Conservation (phyloP, 2,888 invertebrate species). For the Micoletzkya japonica region DNA sequence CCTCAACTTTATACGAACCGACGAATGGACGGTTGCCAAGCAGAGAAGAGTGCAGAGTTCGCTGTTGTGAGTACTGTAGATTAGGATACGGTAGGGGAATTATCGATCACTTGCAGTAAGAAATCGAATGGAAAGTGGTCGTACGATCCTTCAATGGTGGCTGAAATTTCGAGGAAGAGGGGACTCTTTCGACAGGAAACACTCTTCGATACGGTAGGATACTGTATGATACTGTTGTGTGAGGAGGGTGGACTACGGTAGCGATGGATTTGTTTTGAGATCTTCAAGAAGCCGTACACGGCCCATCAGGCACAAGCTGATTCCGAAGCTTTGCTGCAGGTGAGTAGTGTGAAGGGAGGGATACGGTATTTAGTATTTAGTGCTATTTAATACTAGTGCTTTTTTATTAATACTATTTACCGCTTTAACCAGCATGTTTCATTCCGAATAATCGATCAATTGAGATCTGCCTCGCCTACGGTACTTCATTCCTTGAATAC, state of each 20-base stretch:
- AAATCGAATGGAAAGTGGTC: slow-evolving; percentile 15
- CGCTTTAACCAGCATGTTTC: neutral
- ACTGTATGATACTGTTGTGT: too few species aligned
- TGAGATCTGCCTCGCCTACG: slow-evolving; percentile 52
- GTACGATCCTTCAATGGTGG: slow-evolving; percentile 7
- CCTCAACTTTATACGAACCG: slow-evolving; percentile 16
- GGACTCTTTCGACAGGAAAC: slow-evolving; percentile 23
- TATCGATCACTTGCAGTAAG: slow-evolving; percentile 3
- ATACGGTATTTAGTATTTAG: neutral
- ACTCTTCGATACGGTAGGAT: slow-evolving; percentile 10
- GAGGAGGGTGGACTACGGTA: too few species aligned
- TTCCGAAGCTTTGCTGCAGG: slow-evolving; percentile 46
- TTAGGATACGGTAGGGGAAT: neutral
- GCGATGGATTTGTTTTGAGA: slow-evolving; percentile 24
- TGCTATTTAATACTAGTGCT: neutral
- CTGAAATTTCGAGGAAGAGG: slow-evolving; percentile 5
- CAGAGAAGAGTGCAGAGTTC: slow-evolving; percentile 22
- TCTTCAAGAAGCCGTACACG: slow-evolving; percentile 30
- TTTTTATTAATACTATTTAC: neutral
- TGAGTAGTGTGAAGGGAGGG: neutral
- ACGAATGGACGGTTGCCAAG: slow-evolving; percentile 31
- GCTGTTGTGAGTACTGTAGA: slow-evolving; percentile 3
- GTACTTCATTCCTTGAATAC: slow-evolving; percentile 49
- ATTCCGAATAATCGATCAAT: slow-evolving; percentile 21
- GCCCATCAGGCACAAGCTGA: slow-evolving; percentile 57